Evolutionary conservation across 1,140 invertebrate genomes (phyloP).

Genomic region (silkworm (Bombyx mori)): DNA sequence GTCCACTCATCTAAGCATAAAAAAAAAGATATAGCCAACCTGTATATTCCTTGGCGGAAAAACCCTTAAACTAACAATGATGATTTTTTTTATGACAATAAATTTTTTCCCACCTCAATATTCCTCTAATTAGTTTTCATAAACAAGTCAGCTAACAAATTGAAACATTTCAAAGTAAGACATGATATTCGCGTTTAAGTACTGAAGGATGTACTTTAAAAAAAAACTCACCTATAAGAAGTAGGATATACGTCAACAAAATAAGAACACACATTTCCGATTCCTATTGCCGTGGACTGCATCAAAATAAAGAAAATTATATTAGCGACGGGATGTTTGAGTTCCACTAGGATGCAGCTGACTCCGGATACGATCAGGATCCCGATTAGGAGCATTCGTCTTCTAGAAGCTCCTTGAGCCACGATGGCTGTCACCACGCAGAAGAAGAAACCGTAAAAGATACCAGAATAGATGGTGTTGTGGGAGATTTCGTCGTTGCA

Average conservation of each 20-base stretch:
- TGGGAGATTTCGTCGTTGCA: constrained; percentile 27
- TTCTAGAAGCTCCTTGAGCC: constrained; percentile 15
- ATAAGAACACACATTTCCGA: constrained; percentile 26
- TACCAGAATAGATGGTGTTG: constrained; percentile 25
- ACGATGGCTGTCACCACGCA: constrained; percentile 15
- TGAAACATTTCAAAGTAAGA: background rate
- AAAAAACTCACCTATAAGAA: constrained; percentile 23
- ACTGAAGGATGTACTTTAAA: background rate
- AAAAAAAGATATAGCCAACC: no score
- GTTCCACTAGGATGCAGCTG: constrained; percentile 21
- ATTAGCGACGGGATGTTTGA: constrained; percentile 24
- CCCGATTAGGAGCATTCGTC: constrained; percentile 19
- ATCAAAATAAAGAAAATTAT: constrained; percentile 28
- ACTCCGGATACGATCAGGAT: constrained; percentile 18
- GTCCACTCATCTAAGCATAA: no score
- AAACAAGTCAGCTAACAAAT: no score
- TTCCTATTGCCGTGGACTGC: constrained; percentile 24
- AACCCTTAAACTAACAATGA: no score
- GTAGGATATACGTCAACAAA: constrained; percentile 42
- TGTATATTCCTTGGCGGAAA: no score
- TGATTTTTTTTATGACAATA: no score
- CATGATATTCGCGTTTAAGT: background rate
- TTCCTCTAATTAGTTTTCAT: no score
- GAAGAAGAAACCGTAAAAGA: constrained; percentile 22
- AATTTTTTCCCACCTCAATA: no score